Base-by-base conservation (phyloP, 2,113 vertebrate genomes). In the Rhea pennata region DNA sequence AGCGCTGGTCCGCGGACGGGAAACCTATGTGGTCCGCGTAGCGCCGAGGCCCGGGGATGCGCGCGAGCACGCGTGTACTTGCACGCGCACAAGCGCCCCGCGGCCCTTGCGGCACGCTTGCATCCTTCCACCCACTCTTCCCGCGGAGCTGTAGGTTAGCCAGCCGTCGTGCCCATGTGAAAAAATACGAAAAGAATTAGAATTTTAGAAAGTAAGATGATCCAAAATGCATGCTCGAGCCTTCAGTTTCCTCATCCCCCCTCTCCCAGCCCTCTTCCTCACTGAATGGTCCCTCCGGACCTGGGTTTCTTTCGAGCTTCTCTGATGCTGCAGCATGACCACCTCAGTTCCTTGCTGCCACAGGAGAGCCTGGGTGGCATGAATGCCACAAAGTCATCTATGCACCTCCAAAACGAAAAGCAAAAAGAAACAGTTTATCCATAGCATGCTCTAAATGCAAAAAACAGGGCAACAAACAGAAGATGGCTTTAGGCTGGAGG, bases 381-480 rank as follows among this genome's bases (percentile, higher is more conserved):
- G 42, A 29, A 15, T 7, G 1, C 66, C 39, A 29, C 10, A 6
- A 36, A 54, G 40, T n/a, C 31, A 50, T 42, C 67, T 4, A 0
- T 19, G 21, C 39, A 20, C 12, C 50, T 86, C 51, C 54, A 6
- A 67, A 82, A 66, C 4, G 29, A 9, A 73, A 36, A 74, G 26
- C 11, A 22, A 26, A 67, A 58, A 22, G 87, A 51, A 46, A 0
- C 2, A 1, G 5, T 9, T 86, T 27, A 8, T 8, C 40, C 33
- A 0, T 1, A 31, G 39, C 7, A 5, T 0, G 0, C 29, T 56
- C 22, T 24, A 76, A 87, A 95, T 12, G 5, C 59, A 39, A 54
- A 70, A 76, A 1, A 19, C 8, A 3, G 62, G 50, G 27, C 5
- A 6, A n/a, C 44, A 21, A 4, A n/a, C 36, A 56, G 31, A 9